These are phyloP conservation scores for Psittacus erithacus DNA, from an alignment of 2,113 vertebrate species.

Conservation along the genomic window DNA sequence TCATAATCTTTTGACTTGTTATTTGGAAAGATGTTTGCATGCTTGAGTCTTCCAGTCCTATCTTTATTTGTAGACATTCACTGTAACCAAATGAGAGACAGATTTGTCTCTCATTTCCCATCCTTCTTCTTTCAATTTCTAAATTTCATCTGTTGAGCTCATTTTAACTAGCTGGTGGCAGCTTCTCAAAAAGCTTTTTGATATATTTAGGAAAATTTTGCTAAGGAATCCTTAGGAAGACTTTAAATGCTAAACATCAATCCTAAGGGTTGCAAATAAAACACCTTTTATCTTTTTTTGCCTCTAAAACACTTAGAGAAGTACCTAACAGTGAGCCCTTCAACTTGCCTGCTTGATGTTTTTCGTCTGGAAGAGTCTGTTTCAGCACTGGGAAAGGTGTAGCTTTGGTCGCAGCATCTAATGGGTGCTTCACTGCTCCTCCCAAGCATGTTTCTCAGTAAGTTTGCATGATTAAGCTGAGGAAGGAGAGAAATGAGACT, in stretches of 20 bases:
- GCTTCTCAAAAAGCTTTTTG: background rate
- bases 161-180: background rate
- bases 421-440: background rate
- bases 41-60: background rate
- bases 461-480: too few relatives aligned
- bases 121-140: background rate
- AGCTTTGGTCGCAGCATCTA: too few relatives aligned
- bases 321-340: too few relatives aligned
- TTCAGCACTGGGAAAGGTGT: background rate
- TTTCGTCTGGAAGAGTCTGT: background rate
- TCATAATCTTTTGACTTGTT: background rate
- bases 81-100: fast-evolving
- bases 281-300: background rate
- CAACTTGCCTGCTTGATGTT: background rate
- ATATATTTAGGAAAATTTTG: background rate
- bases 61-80: background rate
- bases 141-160: background rate
- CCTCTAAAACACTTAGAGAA: background rate
- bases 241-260: background rate
- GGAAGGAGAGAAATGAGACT: background rate
- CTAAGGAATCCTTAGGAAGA: background rate
- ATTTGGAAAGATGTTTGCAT: background rate
- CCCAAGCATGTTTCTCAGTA: fast-evolving
- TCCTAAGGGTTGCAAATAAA: background rate
- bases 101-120: background rate